These are phyloP conservation scores for Gymnoscelis rufifasciata DNA, from an alignment of 2,888 invertebrate species.

Conservation along the genomic window DNA sequence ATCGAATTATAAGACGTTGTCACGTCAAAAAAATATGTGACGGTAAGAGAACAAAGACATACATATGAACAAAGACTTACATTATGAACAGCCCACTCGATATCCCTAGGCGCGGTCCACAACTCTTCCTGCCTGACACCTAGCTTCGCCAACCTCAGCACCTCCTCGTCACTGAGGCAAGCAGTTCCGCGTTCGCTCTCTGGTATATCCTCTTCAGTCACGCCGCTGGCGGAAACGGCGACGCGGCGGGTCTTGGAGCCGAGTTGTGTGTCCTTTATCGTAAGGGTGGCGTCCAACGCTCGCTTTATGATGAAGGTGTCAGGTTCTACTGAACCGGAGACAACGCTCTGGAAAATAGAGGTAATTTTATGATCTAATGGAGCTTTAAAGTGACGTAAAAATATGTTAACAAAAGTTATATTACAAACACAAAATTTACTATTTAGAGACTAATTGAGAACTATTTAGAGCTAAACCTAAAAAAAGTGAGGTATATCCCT, in stretches of 20 bases:
- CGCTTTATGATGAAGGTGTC: conserved; percentile 75
- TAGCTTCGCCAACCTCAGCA: conserved; percentile 72
- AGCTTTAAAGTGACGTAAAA: no score
- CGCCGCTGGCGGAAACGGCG: conserved; percentile 61
- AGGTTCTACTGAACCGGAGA: conserved; percentile 13
- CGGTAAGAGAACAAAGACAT: no score
- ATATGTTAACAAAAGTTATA: no score
- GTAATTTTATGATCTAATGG: no score
- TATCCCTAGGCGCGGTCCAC: conserved; percentile 85
- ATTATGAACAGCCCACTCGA: conserved; percentile 87
- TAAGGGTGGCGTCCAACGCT: conserved; percentile 66
- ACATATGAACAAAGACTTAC: no score
- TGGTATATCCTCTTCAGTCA: conserved; percentile 54
- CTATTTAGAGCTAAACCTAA: no score
- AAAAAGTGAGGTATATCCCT: no score
- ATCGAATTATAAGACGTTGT: no score
- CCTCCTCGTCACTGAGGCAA: conserved; percentile 78
- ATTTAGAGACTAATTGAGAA: no score
- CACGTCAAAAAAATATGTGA: no score
- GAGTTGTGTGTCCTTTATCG: conserved; percentile 47
- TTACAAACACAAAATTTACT: no score
- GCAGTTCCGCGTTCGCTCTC: conserved; percentile 56
- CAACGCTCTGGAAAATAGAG: conserved; percentile 11
- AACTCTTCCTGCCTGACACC: conserved; percentile 80
- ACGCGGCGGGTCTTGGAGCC: conserved; percentile 78